phyloP scores from a whole-genome alignment of 2,113 vertebrate species.

The Alces alces region DNA sequence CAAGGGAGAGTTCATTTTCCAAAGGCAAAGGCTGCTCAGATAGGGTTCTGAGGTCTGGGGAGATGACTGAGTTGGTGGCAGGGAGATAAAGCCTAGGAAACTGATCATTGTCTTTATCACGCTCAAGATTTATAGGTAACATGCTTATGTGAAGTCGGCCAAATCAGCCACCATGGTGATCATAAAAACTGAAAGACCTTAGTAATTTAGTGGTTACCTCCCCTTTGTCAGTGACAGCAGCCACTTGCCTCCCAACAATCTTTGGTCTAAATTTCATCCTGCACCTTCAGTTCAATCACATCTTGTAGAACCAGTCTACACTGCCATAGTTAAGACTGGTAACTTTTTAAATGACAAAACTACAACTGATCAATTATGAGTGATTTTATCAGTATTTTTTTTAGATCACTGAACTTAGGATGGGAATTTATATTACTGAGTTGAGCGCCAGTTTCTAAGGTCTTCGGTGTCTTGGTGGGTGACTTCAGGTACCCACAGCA shows the following conservation, averaged over 20 bases:
- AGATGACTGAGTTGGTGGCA: neutral
- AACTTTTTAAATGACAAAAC: neutral
- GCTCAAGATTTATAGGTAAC: neutral
- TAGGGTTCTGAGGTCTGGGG: neutral
- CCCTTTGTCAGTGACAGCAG: neutral
- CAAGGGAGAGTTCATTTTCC: neutral
- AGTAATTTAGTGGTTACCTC: neutral
- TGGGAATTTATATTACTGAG: conserved; percentile 32
- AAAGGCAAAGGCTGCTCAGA: neutral
- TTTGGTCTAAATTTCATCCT: neutral
- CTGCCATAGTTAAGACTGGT: neutral
- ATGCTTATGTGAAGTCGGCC: neutral
- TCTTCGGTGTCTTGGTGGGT: neutral
- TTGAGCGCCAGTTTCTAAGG: neutral
- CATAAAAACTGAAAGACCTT: neutral
- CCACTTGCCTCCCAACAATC: neutral
- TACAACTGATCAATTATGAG: neutral
- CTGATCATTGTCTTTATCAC: neutral
- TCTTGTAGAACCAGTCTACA: neutral
- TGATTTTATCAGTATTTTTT: neutral
- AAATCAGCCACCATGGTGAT: conserved; percentile 18
- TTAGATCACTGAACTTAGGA: conserved; percentile 19
- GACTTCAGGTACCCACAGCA: neutral
- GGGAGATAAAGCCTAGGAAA: neutral
- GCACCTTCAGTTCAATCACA: neutral